Base-by-base conservation (phyloP, 2,797 vertebrate genomes). In the Sternotherus odoratus region DNA sequence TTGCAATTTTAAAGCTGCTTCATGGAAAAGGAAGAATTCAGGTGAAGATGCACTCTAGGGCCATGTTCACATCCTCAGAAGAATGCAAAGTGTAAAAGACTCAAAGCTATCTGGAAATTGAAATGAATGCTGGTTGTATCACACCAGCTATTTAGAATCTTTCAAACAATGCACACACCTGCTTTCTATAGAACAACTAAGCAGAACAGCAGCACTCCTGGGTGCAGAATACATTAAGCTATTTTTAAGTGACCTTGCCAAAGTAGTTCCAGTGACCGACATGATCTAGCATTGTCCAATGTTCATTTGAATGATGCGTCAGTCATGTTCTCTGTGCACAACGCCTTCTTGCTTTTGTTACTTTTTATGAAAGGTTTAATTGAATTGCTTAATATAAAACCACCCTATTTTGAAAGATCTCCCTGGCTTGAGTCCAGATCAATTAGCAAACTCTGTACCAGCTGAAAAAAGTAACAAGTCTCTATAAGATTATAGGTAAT, bases 401-500 rank as follows among this genome's bases (percentile, higher is more conserved):
- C 81, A 87, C 66, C 86, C 89, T 63, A 93, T 96, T 95, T 95
- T 96, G 94, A 95, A 95, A 96, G 94, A 94, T 93, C 91, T 86
- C 85, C 82, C 92, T 96, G 96, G 96, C 96, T 95, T 82, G 77
- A 69, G 72, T 92, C 95, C 96, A 97, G 95, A 92, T 96, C 95
- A 97, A 95, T 97, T 96, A 96, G 95, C 92, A 94, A 91, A 57
- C 90, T 89, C 16, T 84, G 90, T 95, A 91, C 74, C 84, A 86
- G 85, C 46, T 94, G 96, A 96, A 94, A 95, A 97, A 94, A 96
- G 94, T 95, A 95, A 95, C 88, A 95, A 92, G 94, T 91, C 87
- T 87, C 17, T 96, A 95, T 92, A 88, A 94, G 94, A 96, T 96
- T 94, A 91, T 93, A 95, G 95, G 92, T 96, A 95, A 92, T 85